A percentile compares a stretch with the other conserved stretches of the same genome.
These are phyloP conservation scores for Nomada flava DNA, from an alignment of 2,888 invertebrate species.

Conservation along the genomic window DNA sequence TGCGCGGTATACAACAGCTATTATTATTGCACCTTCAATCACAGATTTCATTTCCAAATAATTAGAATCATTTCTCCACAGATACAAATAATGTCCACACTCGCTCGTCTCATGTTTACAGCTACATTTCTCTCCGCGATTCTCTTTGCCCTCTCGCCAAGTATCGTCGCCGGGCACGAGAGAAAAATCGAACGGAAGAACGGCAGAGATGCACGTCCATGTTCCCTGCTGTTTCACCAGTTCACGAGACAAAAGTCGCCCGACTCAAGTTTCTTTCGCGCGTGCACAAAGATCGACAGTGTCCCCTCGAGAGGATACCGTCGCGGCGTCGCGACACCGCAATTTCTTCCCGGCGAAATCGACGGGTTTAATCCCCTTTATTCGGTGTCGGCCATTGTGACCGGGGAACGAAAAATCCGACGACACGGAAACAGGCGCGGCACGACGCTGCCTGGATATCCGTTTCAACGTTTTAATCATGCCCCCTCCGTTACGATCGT, in stretches of 20 bases:
- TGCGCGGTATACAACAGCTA: too few species aligned
- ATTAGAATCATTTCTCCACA: too few species aligned
- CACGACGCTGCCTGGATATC: conserved; percentile 6
- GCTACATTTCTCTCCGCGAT: too few species aligned
- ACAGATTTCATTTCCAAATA: too few species aligned
- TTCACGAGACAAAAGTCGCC: conserved; percentile 6
- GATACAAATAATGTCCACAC: too few species aligned
- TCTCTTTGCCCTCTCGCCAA: neutral
- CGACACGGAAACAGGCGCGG: conserved; percentile 34
- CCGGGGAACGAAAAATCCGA: conserved; percentile 28
- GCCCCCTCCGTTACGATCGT: neutral
- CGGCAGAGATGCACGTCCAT: neutral
- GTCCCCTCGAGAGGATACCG: neutral
- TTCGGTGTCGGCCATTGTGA: neutral
- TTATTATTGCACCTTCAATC: too few species aligned
- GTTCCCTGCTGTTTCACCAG: neutral
- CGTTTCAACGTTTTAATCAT: conserved; percentile 31
- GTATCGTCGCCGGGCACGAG: neutral
- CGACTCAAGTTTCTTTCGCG: conserved; percentile 8
- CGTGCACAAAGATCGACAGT: neutral
- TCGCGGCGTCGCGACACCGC: neutral
- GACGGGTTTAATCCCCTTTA: conserved; percentile 14
- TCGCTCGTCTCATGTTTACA: too few species aligned
- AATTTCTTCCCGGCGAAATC: neutral
- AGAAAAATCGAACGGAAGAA: neutral